Base-by-base conservation (phyloP, 2,888 invertebrate species). In the Hedychridium roseum region DNA sequence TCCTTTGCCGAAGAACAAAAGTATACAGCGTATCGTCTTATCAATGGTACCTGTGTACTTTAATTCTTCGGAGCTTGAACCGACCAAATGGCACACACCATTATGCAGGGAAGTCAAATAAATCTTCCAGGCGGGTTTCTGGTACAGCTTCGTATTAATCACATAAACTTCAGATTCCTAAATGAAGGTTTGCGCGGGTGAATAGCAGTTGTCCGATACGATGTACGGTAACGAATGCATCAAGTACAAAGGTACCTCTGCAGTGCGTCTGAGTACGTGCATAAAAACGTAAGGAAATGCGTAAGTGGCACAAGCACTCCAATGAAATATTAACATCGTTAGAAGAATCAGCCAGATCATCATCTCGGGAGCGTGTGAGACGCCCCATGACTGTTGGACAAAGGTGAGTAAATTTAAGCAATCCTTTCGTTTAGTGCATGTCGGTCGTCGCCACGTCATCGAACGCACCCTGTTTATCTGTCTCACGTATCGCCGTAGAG, bases 281-380 rank as follows among this genome's bases (percentile, higher is more conserved):
- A 65, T 47, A 9, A 65, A 41, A 23, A 71, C 42, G 15, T 66
- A 66, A 3, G 75, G 74, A 48, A 68, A 63, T 2, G 50, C 48
- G n/a, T 68, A 68, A 6, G 61, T 68, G 9, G 67, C 5, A 39
- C 75, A 75, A 4, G 71, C 65, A 26, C 67, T 60, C 75, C 75
- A 75, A 31, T 75, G 75, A 43, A 69, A 65, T 34, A 73, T 60
- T 12, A 75, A 49, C 5, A 49, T 5, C 2, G 71, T 70, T 11
- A 73, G 39, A 3, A 67, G 15, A 9, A 51, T 21, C 1, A 73
- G 21, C 74, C 75, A 75, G 11, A 71, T 44, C 1, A 44, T 54
- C 11, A 57, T 51, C 9, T 72, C 63, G 14, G 31, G 30, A 15
- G 57, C 49, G 18, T 65, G 57, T 5, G 67, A 56, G 32, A 59